phyloP scores from a whole-genome alignment of 2,888 invertebrate genomes.

The Ochropleura plecta region DNA sequence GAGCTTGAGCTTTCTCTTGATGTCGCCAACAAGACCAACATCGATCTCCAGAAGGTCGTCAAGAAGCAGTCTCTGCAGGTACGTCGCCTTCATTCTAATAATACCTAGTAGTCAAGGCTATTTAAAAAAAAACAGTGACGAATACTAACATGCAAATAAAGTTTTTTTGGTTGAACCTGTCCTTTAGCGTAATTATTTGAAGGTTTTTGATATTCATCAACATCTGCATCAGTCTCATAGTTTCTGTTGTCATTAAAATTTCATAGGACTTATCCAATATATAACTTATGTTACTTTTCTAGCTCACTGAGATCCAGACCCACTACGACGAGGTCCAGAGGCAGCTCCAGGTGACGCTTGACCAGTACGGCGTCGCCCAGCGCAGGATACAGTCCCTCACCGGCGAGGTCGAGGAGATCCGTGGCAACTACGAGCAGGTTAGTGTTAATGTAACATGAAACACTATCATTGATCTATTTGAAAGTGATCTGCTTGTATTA shows the following conservation, averaged over 20 bases:
- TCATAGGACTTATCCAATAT: neutral
- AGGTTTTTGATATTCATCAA: neutral
- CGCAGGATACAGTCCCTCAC: slow-evolving; percentile 97
- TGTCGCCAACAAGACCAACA: slow-evolving; percentile 99
- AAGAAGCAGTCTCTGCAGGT: slow-evolving; percentile 99
- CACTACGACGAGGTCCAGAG: slow-evolving; percentile 99
- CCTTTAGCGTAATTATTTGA: neutral
- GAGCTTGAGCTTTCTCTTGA: slow-evolving; percentile 99
- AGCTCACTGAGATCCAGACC: slow-evolving; percentile 97
- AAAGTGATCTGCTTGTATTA: neutral
- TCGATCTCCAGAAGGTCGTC: slow-evolving; percentile 98
- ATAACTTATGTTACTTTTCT: slow-evolving; percentile 7
- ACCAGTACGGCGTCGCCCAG: slow-evolving; percentile 97
- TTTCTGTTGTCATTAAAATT: neutral
- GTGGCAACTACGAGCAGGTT: slow-evolving; percentile 95
- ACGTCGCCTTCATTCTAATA: slow-evolving; percentile 40
- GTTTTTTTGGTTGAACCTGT: neutral
- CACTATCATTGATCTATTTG: neutral
- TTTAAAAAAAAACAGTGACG: neutral
- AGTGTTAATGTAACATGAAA: slow-evolving; percentile 5
- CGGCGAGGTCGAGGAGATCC: slow-evolving; percentile 98
- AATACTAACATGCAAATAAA: neutral
- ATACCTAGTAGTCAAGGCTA: neutral
- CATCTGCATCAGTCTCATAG: neutral
- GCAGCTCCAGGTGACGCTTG: slow-evolving; percentile 98